Conservation (phyloP, 2,888 invertebrate species). For the Pachycephus smyrnensis region DNA sequence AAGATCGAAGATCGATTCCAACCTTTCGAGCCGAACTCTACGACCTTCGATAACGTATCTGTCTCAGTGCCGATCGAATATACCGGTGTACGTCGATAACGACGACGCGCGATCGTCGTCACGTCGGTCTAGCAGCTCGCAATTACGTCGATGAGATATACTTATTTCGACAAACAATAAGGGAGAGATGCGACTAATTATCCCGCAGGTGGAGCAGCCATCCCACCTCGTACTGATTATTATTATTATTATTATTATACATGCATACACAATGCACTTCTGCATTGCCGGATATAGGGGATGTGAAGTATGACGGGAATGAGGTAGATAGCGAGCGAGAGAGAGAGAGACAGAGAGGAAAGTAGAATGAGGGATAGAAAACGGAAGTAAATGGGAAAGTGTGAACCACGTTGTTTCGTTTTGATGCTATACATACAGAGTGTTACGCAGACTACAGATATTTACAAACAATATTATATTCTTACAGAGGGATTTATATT, state of each 20-base stretch:
- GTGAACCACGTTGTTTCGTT: constrained; percentile 64
- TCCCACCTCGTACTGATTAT: constrained; percentile 65
- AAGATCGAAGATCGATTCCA: background rate
- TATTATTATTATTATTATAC: background rate
- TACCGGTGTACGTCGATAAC: too few relatives aligned
- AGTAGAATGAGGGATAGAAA: background rate
- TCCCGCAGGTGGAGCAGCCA: constrained; percentile 66
- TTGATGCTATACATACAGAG: constrained; percentile 65
- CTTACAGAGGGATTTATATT: constrained; percentile 67
- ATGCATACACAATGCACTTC: constrained; percentile 36
- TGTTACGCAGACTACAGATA: constrained; percentile 68
- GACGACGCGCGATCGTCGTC: background rate
- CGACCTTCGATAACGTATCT: background rate
- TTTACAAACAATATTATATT: constrained; percentile 68
- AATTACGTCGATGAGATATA: background rate
- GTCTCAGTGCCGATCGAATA: too few relatives aligned
- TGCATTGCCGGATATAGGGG: constrained; percentile 53
- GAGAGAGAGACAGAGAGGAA: constrained; percentile 9
- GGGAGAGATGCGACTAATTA: constrained; percentile 41
- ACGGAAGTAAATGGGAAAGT: constrained; percentile 26
- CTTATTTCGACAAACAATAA: constrained; percentile 19
- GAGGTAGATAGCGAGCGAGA: background rate
- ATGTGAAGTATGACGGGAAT: background rate
- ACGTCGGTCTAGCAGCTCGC: background rate
- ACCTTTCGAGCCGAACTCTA: too few relatives aligned